Conservation (phyloP, 2,113 vertebrate species). For the Hyperoodon ampullatus region DNA sequence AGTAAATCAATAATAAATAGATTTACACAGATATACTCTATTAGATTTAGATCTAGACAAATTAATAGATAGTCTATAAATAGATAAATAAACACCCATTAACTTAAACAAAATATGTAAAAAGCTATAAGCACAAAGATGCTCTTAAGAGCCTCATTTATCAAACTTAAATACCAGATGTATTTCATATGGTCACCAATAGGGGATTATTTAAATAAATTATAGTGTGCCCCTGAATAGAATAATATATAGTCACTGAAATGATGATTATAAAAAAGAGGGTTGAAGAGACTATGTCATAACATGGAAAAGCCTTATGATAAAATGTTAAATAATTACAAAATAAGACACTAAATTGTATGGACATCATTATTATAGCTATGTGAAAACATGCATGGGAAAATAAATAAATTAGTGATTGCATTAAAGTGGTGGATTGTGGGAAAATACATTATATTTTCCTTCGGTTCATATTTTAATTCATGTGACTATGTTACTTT, state of each 20-base stretch:
- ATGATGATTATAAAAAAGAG: not conserved
- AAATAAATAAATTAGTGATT: conserved; percentile 28
- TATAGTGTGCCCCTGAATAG: not conserved
- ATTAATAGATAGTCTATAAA: not conserved
- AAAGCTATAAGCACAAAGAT: not conserved
- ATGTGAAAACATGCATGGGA: not conserved
- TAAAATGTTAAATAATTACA: not conserved
- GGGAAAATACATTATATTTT: not conserved
- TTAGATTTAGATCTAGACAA: not conserved
- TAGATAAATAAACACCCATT: not conserved
- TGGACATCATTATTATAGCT: not conserved
- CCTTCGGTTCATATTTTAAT: not conserved
- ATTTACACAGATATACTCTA: not conserved
- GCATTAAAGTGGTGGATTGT: not conserved
- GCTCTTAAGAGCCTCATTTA: not conserved
- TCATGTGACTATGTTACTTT: not conserved
- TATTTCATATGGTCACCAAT: not conserved
- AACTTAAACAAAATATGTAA: not conserved
- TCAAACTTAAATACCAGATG: not conserved
- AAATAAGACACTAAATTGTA: not conserved
- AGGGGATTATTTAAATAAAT: not conserved
- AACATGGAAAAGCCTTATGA: not conserved
- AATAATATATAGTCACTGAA: not conserved
- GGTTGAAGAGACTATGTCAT: not conserved
- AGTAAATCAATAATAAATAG: conserved; percentile 80